Conservation (phyloP, 2,888 invertebrate genomes). For the Chromoteleia sp. region DNA sequence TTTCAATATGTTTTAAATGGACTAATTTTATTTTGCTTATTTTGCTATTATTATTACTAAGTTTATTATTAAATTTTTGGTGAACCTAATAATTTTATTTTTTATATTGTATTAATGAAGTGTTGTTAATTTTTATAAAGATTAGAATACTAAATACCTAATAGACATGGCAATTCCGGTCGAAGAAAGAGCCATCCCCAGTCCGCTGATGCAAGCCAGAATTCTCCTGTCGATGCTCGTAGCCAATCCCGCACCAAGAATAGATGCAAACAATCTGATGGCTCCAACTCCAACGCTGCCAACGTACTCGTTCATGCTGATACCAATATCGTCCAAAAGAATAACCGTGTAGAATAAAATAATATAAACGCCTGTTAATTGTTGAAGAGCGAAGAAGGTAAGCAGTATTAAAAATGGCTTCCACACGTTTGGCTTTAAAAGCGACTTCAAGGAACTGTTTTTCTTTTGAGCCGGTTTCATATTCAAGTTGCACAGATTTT, state of each 20-base stretch:
- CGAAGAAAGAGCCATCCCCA: constrained; percentile 88
- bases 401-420: constrained; percentile 89
- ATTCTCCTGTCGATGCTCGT: constrained; percentile 88
- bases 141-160: constrained; percentile 75
- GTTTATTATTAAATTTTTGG: no score
- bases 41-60: no score
- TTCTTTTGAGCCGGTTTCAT: constrained; percentile 71
- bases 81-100: no score
- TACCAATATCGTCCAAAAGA: constrained; percentile 89
- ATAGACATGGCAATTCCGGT: constrained; percentile 84
- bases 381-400: constrained; percentile 89
- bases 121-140: no score
- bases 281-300: constrained; percentile 90
- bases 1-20: no score
- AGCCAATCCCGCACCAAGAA: constrained; percentile 88
- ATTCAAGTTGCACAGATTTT: constrained; percentile 86
- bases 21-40: no score
- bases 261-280: constrained; percentile 88
- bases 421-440: constrained; percentile 86
- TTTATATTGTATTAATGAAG: not conserved
- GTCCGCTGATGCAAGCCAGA: constrained; percentile 88
- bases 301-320: constrained; percentile 88
- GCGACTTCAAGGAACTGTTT: constrained; percentile 74
- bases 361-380: constrained; percentile 90
- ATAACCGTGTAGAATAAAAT: constrained; percentile 90